Conservation (phyloP, 37 sponge, comb jelly and placozoan genomes). For the Ianthella basta region DNA sequence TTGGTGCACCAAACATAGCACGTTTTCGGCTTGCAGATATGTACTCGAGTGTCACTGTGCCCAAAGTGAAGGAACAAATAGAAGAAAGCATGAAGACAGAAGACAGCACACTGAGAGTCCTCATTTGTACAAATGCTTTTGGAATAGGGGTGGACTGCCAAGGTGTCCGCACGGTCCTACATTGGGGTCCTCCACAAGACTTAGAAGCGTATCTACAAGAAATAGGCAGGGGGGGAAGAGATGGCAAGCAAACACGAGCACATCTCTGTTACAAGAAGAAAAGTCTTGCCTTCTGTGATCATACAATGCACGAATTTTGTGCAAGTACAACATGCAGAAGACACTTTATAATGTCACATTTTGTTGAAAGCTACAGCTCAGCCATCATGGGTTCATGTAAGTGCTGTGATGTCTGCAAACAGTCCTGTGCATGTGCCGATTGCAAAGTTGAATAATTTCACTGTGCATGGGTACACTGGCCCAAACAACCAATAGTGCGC, state of each 20-base stretch:
- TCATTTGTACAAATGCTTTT: constrained; percentile 19
- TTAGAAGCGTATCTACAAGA: constrained; percentile 13
- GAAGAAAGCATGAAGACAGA: constrained; percentile 18
- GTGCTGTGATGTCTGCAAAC: constrained; percentile 43
- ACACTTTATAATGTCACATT: constrained; percentile 12
- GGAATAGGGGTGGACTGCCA: constrained; percentile 39
- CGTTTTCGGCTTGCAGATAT: constrained; percentile 38
- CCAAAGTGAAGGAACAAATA: constrained; percentile 25
- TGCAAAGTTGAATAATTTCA: constrained; percentile 14
- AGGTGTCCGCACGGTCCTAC: constrained; percentile 20
- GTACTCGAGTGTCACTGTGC: constrained; percentile 39
- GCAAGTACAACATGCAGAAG: constrained; percentile 20
- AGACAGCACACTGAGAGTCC: constrained; percentile 32
- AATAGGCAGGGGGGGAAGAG: constrained; percentile 28
- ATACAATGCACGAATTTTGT: constrained; percentile 9
- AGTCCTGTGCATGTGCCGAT: constrained; percentile 19
- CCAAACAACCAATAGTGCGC: constrained; percentile 3
- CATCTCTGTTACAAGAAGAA: background rate
- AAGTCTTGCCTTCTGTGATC: background rate
- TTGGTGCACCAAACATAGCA: constrained; percentile 31
- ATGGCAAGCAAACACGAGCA: constrained; percentile 18
- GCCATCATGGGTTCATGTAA: background rate
- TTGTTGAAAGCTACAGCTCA: background rate
- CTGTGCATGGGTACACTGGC: background rate
- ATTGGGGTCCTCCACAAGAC: constrained; percentile 21